These are phyloP conservation scores for Apamea sordens DNA, from an alignment of 2,888 invertebrate genomes.

Conservation along the genomic window DNA sequence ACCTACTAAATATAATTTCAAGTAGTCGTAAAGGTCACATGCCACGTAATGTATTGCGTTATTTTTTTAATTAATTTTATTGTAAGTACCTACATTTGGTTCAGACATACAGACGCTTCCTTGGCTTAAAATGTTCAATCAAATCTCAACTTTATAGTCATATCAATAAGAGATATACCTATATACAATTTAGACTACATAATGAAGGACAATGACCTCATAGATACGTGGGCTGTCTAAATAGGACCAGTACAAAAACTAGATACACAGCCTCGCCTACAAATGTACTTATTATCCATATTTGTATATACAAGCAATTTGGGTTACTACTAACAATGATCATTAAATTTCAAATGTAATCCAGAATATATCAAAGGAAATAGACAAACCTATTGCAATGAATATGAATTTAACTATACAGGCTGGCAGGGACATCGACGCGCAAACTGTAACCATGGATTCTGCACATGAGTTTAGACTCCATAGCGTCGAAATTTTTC, in stretches of 20 bases:
- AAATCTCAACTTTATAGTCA: slow-evolving; percentile 16
- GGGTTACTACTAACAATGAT: slow-evolving; percentile 40
- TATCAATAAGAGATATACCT: slow-evolving; percentile 9
- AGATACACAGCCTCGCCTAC: slow-evolving; percentile 60
- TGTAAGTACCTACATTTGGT: slow-evolving; percentile 8
- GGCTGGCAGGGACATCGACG: too few species aligned
- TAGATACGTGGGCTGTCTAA: slow-evolving; percentile 51
- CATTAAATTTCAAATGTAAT: slow-evolving; percentile 20
- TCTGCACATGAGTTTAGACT: too few species aligned
- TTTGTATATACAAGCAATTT: slow-evolving; percentile 48
- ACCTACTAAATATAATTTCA: slow-evolving; percentile 3
- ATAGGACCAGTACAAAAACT: slow-evolving; percentile 56
- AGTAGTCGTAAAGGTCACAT: slow-evolving; percentile 29
- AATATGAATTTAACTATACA: slow-evolving; percentile 4
- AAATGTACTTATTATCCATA: slow-evolving; percentile 54
- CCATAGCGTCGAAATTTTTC: too few species aligned
- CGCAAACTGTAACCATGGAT: too few species aligned
- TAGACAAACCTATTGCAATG: not conserved
- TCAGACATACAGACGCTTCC: slow-evolving; percentile 31
- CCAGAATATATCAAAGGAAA: not conserved
- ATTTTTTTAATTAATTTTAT: slow-evolving; percentile 20
- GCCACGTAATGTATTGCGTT: not conserved
- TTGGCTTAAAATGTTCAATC: not conserved
- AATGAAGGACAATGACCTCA: slow-evolving; percentile 46
- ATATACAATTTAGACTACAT: slow-evolving; percentile 10